Evolutionary conservation across 2,888 invertebrate genomes (phyloP).

Genomic region (Thereva nobilitata): DNA sequence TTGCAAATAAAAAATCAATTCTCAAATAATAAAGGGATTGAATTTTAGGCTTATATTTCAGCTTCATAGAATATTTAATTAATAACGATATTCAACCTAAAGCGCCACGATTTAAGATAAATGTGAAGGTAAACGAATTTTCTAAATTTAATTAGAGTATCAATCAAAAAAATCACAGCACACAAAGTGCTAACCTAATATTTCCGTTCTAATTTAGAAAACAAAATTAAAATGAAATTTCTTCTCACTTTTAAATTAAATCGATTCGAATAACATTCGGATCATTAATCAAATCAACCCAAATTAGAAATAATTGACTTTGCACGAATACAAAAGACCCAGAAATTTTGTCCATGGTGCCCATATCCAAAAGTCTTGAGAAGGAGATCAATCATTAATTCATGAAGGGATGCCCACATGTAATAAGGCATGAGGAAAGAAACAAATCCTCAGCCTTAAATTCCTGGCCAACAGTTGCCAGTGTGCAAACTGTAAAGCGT

Average conservation of each 20-base stretch:
- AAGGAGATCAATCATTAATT: slow-evolving; percentile 41
- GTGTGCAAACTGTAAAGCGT: slow-evolving; percentile 8
- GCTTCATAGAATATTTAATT: too few relatives aligned
- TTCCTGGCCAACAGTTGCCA: not conserved
- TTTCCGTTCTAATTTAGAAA: slow-evolving; percentile 7
- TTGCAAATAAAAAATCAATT: too few relatives aligned
- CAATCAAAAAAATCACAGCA: too few relatives aligned
- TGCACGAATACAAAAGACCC: slow-evolving; percentile 41
- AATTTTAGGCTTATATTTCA: too few relatives aligned
- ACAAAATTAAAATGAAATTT: slow-evolving; percentile 29
- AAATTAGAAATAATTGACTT: slow-evolving; percentile 52
- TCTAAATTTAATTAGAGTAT: too few relatives aligned
- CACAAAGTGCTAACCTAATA: too few relatives aligned
- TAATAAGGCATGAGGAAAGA: slow-evolving; percentile 37
- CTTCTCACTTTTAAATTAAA: slow-evolving; percentile 22
- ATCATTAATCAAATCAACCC: slow-evolving; percentile 52
- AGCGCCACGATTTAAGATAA: too few relatives aligned
- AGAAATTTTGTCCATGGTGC: slow-evolving; percentile 10
- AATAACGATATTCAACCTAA: too few relatives aligned
- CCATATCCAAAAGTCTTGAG: slow-evolving; percentile 18
- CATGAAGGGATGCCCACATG: slow-evolving; percentile 42
- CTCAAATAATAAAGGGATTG: too few relatives aligned
- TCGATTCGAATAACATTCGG: slow-evolving; percentile 26
- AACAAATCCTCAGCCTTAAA: slow-evolving; percentile 36
- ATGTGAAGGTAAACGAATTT: too few relatives aligned